Base-by-base conservation (phyloP, 1,140 invertebrate species). In the Magallana gigas region DNA sequence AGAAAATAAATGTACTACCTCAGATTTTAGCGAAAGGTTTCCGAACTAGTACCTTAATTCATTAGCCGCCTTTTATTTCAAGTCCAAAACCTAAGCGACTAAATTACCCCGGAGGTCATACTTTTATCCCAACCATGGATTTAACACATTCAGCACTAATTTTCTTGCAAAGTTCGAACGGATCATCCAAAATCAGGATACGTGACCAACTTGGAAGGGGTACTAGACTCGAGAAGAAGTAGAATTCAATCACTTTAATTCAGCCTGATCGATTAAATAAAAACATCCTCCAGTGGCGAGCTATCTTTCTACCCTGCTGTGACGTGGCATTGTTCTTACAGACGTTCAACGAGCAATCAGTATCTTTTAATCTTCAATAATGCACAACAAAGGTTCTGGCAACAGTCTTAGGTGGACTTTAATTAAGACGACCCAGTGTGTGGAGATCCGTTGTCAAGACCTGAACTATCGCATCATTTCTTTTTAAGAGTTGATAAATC, bases 281-380 rank as follows among this genome's bases (percentile, higher is more conserved):
- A 76, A 36, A 23, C 68, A 76, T 23, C 68, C 23, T 76, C 18
- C 12, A 76, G 12, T 12, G 18, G 23, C 68, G 68, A 76, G 68
- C 8, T 76, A 76, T 76, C 68, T 76, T 76, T 76, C 23, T 23
- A 76, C 29, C 68, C 68, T 29, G 23, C 23, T 76, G 23, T 76
- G 68, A 76, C 68, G 68, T 76, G 68, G 23, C 18, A 76, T 76
- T 76, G 29, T 76, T 76, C 68, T 76, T 12, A 76, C 68, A 76
- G 68, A 76, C 23, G 23, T 76, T 76, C 68, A 23, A 29, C 68
- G 36, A 76, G 68, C 68, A 76, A 76, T 76, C 68, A 76, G 68
- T 76, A 76, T 76, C 68, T 76, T 14, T 76, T 76, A 76, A 76
- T 76, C 68, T 76, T 76, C 68, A 76, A 76, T 76, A 76, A 76